Percentiles rank a stretch among this genome's conserved stretches.
Evolutionary conservation across 2,113 vertebrate genomes (phyloP).

Genomic region (Paraplagusia blochii): DNA sequence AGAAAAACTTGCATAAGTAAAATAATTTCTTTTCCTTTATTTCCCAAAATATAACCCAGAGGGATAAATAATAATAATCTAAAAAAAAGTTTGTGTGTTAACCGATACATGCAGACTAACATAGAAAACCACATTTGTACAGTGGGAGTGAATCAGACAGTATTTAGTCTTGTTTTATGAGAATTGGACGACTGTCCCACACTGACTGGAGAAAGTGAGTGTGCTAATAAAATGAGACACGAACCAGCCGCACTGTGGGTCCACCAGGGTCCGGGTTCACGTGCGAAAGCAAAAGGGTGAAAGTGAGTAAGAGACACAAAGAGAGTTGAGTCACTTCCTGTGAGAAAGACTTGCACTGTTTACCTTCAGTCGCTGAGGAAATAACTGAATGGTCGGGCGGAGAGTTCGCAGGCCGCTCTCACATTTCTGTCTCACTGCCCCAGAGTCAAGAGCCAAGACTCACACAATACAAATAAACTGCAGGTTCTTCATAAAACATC

Average conservation of each 20-base stretch:
- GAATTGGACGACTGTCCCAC: not conserved
- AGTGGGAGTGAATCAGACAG: not conserved
- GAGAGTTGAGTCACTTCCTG: constrained; percentile 72
- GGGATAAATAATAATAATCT: no score
- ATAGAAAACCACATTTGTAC: not conserved
- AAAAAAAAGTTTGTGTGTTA: no score
- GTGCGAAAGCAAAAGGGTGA: not conserved
- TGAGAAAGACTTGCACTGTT: constrained; percentile 65
- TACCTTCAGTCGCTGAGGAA: constrained; percentile 75
- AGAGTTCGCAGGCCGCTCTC: constrained; percentile 62
- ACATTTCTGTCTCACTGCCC: constrained; percentile 52
- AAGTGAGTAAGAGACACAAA: constrained; percentile 27
- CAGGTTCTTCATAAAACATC: constrained; percentile 21
- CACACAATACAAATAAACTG: constrained; percentile 26
- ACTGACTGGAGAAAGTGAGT: constrained; percentile 11
- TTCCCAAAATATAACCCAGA: no score
- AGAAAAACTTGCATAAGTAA: no score
- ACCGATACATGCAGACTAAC: no score
- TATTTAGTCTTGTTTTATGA: not conserved
- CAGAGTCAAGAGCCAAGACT: constrained; percentile 14
- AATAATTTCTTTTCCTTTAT: no score
- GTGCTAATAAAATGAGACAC: not conserved
- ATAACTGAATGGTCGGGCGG: constrained; percentile 63
- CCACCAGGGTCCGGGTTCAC: constrained; percentile 17
- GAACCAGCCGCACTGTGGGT: not conserved